Conservation (phyloP, 1,140 invertebrate species). For the Cyclargus thomasi region DNA sequence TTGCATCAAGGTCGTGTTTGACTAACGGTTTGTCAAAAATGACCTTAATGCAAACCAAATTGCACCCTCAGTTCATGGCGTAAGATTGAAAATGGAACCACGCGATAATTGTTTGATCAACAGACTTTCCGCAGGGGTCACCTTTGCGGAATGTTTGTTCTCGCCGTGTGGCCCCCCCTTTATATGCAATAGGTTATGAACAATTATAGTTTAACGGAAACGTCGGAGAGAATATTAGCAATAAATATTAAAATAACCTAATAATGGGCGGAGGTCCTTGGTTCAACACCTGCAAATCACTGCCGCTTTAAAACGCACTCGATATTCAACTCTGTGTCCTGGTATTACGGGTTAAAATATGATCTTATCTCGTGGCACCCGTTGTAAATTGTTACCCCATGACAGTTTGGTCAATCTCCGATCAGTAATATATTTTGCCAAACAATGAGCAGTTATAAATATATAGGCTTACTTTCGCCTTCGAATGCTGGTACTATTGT, state of each 20-base stretch:
- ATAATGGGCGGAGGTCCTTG: neutral
- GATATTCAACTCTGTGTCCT: neutral
- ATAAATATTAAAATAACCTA: constrained; percentile 1
- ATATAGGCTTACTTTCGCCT: neutral
- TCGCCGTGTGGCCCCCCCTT: too few relatives aligned
- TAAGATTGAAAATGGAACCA: too few relatives aligned
- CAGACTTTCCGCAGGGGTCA: too few relatives aligned
- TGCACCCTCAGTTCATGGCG: too few relatives aligned
- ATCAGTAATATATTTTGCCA: neutral
- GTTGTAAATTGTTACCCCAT: neutral
- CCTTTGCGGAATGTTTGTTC: too few relatives aligned
- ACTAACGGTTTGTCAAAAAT: too few relatives aligned
- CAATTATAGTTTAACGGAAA: neutral
- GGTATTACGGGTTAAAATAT: neutral
- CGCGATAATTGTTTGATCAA: too few relatives aligned
- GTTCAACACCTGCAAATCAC: neutral
- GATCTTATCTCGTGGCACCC: neutral
- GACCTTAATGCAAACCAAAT: too few relatives aligned
- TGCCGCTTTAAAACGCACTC: neutral
- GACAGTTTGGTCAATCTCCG: neutral
- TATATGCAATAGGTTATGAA: neutral
- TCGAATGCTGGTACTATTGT: neutral
- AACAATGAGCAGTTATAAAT: neutral
- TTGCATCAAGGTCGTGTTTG: too few relatives aligned
- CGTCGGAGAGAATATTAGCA: neutral